Evolutionary conservation across 2,888 invertebrate species (phyloP), one percentile per base, ranked within the genome.

Genomic region (Molanna angustata): DNA sequence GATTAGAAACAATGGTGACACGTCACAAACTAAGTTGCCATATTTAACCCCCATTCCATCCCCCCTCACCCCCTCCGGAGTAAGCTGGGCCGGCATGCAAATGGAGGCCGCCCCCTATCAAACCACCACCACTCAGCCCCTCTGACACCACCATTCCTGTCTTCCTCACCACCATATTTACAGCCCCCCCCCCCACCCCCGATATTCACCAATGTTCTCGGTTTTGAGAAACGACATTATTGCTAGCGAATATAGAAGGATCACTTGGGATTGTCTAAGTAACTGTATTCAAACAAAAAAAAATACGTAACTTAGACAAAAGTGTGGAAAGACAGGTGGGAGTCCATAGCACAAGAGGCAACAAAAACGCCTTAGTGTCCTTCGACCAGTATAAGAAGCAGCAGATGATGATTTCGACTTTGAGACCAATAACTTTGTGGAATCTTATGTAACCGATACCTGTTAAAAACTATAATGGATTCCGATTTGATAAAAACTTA

Each of bases 81-180:
- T n/a, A 53, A 49, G 49, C 54, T 52, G 52, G 55, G 52, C 50
- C 16, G 55, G 58, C 58, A 58, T 58, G 58, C 58, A 58, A 58
- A 58, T 58, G 49, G 46, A 47, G 40, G 54, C 35, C 19, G 18
- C 45, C 9, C n/a, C 27, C 27, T 27, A 27, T 27, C 27, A 14
- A 39, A 39, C 35, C 35, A 27, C 6, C 27, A 27, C 11, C 33
- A 33, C 33, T 14, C 33, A 33, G 13, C 17, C 37, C 16, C 13
- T 18, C 6, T 14, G 11, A 33, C 33, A 35, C 20, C 44, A 13
- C 43, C n/a, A 17, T 18, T 35, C 33, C 40, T 19, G 31, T 21
- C 42, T 43, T 27, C 51, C 41, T 20, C 17, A 43, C 18, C 19
- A 11, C 13, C 14, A 14, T 14, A 22, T 43, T 21, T 22, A 21